Evolutionary conservation across 1,140 invertebrate species (phyloP), one percentile per base, ranked within the genome.

Genomic region (Thaumetopoea pityocampa): DNA sequence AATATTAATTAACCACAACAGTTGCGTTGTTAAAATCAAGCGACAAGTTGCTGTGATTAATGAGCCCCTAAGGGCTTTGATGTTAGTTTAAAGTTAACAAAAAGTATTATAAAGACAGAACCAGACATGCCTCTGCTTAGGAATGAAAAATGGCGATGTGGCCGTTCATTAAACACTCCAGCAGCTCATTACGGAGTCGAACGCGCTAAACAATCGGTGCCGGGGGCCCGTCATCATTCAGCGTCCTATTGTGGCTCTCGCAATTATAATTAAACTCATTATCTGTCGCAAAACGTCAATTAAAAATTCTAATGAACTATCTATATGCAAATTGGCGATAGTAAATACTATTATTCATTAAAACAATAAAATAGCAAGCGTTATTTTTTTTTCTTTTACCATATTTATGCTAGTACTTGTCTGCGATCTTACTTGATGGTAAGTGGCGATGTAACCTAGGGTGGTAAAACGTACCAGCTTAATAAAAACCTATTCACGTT

Each of bases 161-260:
- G 40, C 42, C 43, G 37, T 33, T 67, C 59, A 70, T 70, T 70
- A 69, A 64, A 51, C 26, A 38, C 14, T 61, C 59, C 54, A 63
- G 59, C 54, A 62, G 63, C 53, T 67, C 65, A 64, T 77, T 71
- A 68, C 66, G 57, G 44, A 35, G 28, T 51, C 56, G 53, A 68
- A 66, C 54, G 59, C 48, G 48, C 55, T 62, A 66, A 64, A 72
- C 50, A 66, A 63, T 63, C 45, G 29, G 9, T 32, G 51, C 42
- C 41, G 46, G 57, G 58, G 57, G 67, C 59, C 50, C 49, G 46
- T 60, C 57, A 54, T 67, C 56, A 60, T 65, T 72, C 66, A 61
- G 44, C 51, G 51, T 48, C 48, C 68, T 47, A 72, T 72, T 72
- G 67, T 67, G 43, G 24, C 47, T 34, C 54, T 66, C 57, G 42